These are phyloP conservation scores for Malurus elegans DNA, from an alignment of 2,113 vertebrate genomes.

Conservation along the genomic window DNA sequence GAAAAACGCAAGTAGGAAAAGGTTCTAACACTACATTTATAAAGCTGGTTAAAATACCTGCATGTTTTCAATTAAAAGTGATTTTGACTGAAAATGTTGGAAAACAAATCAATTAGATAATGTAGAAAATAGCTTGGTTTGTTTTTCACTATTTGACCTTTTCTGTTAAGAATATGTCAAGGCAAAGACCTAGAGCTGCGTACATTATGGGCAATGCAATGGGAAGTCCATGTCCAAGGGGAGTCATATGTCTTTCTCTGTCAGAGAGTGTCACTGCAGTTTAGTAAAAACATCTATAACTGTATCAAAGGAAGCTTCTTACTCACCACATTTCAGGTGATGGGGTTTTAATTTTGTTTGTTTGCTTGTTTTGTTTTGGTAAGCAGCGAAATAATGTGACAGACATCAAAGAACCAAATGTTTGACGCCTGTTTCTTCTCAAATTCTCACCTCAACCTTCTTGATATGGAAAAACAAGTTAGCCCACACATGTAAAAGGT, in stretches of 20 bases:
- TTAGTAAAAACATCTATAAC: background rate
- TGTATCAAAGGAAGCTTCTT: background rate
- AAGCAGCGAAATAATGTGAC: background rate
- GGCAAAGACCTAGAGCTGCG: background rate
- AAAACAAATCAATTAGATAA: background rate
- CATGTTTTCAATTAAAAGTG: background rate
- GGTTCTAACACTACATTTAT: background rate
- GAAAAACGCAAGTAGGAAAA: background rate
- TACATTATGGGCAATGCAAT: background rate
- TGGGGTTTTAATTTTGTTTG: background rate
- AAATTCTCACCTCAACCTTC: background rate
- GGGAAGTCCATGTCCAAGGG: background rate
- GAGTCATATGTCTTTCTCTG: background rate
- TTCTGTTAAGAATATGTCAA: background rate
- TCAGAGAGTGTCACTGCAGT: background rate
- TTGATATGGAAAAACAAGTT: background rate
- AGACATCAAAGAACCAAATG: background rate
- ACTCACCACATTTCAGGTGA: background rate
- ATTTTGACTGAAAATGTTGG: background rate
- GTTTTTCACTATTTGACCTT: background rate
- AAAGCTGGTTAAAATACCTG: background rate
- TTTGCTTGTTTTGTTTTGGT: background rate
- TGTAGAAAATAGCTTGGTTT: background rate
- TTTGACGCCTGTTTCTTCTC: background rate
- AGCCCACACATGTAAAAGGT: background rate